These are phyloP conservation scores for Acanthosoma haemorrhoidale DNA, from an alignment of 2,888 invertebrate genomes.

Conservation along the genomic window DNA sequence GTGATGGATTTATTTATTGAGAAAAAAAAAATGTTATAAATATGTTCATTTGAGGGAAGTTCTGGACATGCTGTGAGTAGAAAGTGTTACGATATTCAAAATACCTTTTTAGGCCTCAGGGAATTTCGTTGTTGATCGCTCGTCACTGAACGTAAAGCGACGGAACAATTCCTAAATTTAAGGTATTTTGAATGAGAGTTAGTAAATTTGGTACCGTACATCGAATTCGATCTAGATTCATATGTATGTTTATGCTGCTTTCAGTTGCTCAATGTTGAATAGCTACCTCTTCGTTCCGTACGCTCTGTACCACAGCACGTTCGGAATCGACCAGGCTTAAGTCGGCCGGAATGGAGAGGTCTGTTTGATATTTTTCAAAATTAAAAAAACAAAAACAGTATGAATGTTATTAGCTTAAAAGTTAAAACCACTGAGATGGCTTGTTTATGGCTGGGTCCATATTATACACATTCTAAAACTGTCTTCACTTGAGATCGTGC, in stretches of 20 bases:
- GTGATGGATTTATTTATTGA: slow-evolving; percentile 22
- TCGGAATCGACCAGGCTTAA: slow-evolving; percentile 20
- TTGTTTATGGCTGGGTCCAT: slow-evolving; percentile 40
- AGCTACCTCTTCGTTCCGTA: slow-evolving; percentile 15
- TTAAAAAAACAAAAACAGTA: slow-evolving; percentile 19
- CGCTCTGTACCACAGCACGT: slow-evolving; percentile 31
- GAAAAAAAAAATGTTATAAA: slow-evolving; percentile 4
- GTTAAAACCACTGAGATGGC: slow-evolving; percentile 18
- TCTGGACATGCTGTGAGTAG: slow-evolving; percentile 26
- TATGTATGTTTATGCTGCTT: slow-evolving; percentile 16
- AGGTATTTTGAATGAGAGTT: slow-evolving; percentile 24
- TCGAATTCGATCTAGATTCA: slow-evolving; percentile 22
- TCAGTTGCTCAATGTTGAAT: slow-evolving; percentile 27
- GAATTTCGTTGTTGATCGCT: slow-evolving; percentile 13
- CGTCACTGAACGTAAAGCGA: background rate
- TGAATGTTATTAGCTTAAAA: slow-evolving; percentile 19
- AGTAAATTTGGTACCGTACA: slow-evolving; percentile 20
- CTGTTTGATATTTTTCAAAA: slow-evolving; percentile 16
- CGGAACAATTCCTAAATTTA: slow-evolving; percentile 19
- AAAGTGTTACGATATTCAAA: slow-evolving; percentile 27
- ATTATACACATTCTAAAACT: slow-evolving; percentile 32
- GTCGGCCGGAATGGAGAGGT: background rate
- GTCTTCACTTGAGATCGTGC: slow-evolving; percentile 31
- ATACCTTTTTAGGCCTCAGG: slow-evolving; percentile 27
- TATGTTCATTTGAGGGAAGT: slow-evolving; percentile 10